These are phyloP conservation scores for Serinus canaria DNA, from an alignment of 2,113 vertebrate genomes.

Conservation along the genomic window DNA sequence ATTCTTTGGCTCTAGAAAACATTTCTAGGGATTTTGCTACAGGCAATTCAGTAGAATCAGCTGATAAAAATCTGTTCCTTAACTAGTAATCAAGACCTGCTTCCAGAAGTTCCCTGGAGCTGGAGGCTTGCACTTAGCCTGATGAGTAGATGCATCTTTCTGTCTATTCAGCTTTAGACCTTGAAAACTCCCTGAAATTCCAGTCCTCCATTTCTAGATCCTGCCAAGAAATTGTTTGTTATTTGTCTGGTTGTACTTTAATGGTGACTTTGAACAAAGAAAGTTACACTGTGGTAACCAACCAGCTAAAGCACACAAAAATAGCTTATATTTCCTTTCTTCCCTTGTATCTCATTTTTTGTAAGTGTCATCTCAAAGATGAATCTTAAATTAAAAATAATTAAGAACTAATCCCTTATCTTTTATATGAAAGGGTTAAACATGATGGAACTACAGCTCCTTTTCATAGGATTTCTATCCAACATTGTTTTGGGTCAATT, in stretches of 20 bases:
- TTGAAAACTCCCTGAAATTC: background rate
- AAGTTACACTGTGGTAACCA: background rate
- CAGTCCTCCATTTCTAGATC: background rate
- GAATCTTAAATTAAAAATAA: background rate
- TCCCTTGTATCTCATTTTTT: background rate
- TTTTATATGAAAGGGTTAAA: background rate
- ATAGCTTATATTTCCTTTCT: background rate
- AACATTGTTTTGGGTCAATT: background rate
- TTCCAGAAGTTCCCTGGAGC: background rate
- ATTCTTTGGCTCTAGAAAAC: background rate
- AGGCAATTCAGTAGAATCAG: background rate
- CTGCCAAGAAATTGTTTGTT: background rate
- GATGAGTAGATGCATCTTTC: background rate
- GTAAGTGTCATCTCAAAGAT: background rate
- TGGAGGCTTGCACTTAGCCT: background rate
- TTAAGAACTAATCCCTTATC: background rate
- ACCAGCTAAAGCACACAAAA: background rate
- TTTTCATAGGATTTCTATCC: background rate
- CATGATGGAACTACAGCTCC: background rate
- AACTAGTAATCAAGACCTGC: background rate
- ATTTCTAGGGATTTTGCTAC: background rate
- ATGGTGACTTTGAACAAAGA: background rate
- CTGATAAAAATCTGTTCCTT: background rate
- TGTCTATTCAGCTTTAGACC: background rate
- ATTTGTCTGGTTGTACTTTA: background rate